A percentile compares a stretch with the other conserved stretches of the same genome.
Conservation (phyloP, 2,797 vertebrate species). For the Chelidonichthys spinosus region DNA sequence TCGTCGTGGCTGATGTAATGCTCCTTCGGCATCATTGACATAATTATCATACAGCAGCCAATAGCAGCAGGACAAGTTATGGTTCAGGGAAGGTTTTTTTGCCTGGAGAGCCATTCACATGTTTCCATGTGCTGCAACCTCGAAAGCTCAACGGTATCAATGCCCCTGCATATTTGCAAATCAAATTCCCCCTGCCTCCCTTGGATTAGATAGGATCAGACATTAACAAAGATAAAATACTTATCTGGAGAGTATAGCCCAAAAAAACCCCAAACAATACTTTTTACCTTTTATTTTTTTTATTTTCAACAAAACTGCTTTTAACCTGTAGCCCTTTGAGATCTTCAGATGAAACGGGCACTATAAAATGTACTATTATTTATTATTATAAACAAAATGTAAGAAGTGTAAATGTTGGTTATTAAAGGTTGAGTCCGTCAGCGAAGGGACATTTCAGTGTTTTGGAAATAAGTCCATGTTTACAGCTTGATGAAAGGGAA, state of each 20-base stretch:
- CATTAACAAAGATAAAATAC: slow-evolving; percentile 48
- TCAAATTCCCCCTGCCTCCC: slow-evolving; percentile 64
- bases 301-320: no score
- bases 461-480: slow-evolving; percentile 2
- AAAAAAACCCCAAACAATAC: no score
- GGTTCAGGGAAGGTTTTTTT: slow-evolving; percentile 55
- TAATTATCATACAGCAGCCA: slow-evolving; percentile 69
- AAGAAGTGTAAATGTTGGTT: neutral
- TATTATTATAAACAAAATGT: neutral
- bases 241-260: neutral
- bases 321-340: no score
- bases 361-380: no score
- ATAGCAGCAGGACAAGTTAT: slow-evolving; percentile 79
- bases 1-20: slow-evolving; percentile 63
- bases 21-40: slow-evolving; percentile 49
- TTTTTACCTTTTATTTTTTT: no score
- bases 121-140: slow-evolving; percentile 68
- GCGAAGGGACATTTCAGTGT: neutral
- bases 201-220: slow-evolving; percentile 33
- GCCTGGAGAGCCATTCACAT: slow-evolving; percentile 72
- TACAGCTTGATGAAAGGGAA: slow-evolving; percentile 4
- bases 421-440: neutral
- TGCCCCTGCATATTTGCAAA: slow-evolving; percentile 73
- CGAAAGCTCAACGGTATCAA: slow-evolving; percentile 60
- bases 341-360: no score